phyloP scores from a whole-genome alignment of 2,888 invertebrate genomes.

The Drosophila rubida region DNA sequence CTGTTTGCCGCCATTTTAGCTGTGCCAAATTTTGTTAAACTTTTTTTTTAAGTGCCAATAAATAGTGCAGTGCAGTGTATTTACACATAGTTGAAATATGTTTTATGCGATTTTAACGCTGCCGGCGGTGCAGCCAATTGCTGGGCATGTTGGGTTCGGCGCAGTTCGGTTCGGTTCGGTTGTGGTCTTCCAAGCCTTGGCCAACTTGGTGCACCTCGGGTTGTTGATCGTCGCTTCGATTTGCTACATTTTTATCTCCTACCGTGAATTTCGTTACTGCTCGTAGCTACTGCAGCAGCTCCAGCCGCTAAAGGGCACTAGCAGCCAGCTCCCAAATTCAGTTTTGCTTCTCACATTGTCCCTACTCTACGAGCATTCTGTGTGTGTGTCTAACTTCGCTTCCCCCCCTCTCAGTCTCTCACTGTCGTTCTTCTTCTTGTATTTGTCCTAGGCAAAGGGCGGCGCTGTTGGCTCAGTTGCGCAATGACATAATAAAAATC shows the following conservation, averaged over 20 bases:
- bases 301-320: slow-evolving; percentile 61
- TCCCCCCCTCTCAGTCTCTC: slow-evolving; percentile 24
- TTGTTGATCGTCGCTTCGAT: slow-evolving; percentile 78
- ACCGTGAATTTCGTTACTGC: slow-evolving; percentile 81
- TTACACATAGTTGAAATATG: not conserved
- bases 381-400: no score
- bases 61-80: slow-evolving; percentile 7
- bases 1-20: not conserved
- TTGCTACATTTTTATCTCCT: slow-evolving; percentile 79
- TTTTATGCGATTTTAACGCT: slow-evolving; percentile 11
- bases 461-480: slow-evolving; percentile 66
- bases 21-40: not conserved
- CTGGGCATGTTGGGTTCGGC: slow-evolving; percentile 34
- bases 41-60: not conserved
- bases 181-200: not conserved
- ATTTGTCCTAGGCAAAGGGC: slow-evolving; percentile 19
- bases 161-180: slow-evolving; percentile 22
- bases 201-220: slow-evolving; percentile 60
- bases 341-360: not conserved
- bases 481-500: slow-evolving; percentile 80
- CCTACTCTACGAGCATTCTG: slow-evolving; percentile 1
- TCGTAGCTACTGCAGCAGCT: slow-evolving; percentile 70
- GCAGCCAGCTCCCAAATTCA: slow-evolving; percentile 28
- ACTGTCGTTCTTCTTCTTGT: no score
- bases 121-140: slow-evolving; percentile 62